Base-by-base conservation (phyloP, 1,140 invertebrate genomes). In the Semibalanus balanoides region DNA sequence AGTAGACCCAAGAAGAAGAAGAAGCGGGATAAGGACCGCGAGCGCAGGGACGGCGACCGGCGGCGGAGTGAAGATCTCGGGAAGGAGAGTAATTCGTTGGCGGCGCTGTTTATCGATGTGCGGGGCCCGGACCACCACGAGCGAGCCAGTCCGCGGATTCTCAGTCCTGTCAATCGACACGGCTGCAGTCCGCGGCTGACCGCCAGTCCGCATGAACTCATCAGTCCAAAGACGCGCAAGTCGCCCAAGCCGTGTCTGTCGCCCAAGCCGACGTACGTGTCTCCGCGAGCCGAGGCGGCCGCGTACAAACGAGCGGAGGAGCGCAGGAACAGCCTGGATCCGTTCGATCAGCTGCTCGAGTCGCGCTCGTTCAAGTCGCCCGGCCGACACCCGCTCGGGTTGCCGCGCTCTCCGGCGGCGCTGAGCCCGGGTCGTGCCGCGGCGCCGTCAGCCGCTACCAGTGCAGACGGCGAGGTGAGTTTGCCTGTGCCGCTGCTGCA, bases 201-300 rank as follows among this genome's bases (percentile, higher is more conserved):
- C n/a, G 51, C 22, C 51, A 64, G 51, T 25, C 51, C 51, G 51
- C 51, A 64, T 19, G 28, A 72, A 27, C 70, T 29, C 28, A 72
- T 72, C 29, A 72, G 70, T 29, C 70, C 70, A 1, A 72, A 30
- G 70, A 72, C 70, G 29, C 70, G 70, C 29, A 72, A 72, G 29
- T 72, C 70, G 9, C 70, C 70, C 25, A 72, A 72, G 25, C 70
- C 70, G 70, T 72, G 70, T 29, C 70, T 72, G 70, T 72, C 70
- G 28, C 70, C 70, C 70, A 72, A 72, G 28, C 70, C 70, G 28
- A 72, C 70, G 28, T 72, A 72, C 25, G 70, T 72, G n/a, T 72
- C 70, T 11, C 70, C 70, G 29, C 70, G 70, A 28, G 70, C 70
- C n/a, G 70, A 11, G 11, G 70, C 70, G 11, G 51, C 51, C 22